Base-by-base conservation (phyloP, 2,113 vertebrate species). In the Xenus cinereus region DNA sequence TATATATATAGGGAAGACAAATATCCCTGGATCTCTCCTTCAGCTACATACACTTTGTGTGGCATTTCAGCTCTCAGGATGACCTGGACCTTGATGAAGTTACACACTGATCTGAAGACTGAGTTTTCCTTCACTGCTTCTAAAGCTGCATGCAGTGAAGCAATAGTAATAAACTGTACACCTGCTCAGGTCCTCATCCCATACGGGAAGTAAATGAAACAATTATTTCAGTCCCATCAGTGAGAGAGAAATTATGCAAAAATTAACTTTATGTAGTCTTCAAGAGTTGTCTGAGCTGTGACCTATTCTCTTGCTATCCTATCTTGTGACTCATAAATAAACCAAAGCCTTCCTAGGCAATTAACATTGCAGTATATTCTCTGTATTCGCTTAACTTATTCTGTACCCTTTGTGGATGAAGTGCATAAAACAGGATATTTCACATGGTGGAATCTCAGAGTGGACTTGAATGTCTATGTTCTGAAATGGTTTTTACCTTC, bases 181-280 rank as follows among this genome's bases (percentile, higher is more conserved):
- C 90, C 71, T 89, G 48, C 82, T 91, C 66, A 82, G 24, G 19
- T 51, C 33, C n/a, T 90, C 57, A 73, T 78, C 14, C 82, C 57
- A 79, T 90, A 79, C 19, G 43, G 74, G 2, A 48, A 91, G n/a
- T 71, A 90, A 94, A 87, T 24, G 28, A 89, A 64, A 43, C n/a
- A 62, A 39, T 53, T 67, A 2, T 51, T 94, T 85, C 9, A 64
- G 28, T 35, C 12, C 6, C 57, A 75, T 45, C 41, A 72, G 12
- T 60, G 82, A 76, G 46, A 64, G 30, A 69, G n/a, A 94, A 85
- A 91, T 75, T 18, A 75, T 56, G 56, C 2, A 11, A 86, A 85
- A 82, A 71, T 13, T 41, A 41, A 60, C 43, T 84, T 87, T 35
- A 54, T 59, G 18, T 26, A 39, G 33, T 43, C 46, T 48, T 75